A percentile compares a stretch with the other conserved stretches of the same genome.
Evolutionary conservation across 2,888 invertebrate genomes (phyloP).

Genomic region (Callimorpha dominula): DNA sequence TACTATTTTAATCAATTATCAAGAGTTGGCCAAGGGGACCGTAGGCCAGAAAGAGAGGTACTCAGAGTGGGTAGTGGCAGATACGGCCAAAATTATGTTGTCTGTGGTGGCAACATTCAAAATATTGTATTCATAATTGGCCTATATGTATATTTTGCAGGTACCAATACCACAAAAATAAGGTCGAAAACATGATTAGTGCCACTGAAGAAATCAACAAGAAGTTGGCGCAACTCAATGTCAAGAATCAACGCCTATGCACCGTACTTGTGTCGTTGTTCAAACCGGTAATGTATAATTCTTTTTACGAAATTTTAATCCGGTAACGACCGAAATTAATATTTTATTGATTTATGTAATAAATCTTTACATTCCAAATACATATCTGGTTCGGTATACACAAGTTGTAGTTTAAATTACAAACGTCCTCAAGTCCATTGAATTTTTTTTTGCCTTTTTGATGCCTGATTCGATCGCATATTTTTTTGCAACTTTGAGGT

Average conservation of each 20-base stretch:
- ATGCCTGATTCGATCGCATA: neutral
- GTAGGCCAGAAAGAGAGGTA: neutral
- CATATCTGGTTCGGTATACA: neutral
- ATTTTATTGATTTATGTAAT: neutral
- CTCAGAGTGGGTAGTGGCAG: neutral
- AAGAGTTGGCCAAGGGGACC: too few species aligned
- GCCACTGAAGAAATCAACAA: slow-evolving; percentile 41
- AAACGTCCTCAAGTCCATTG: neutral
- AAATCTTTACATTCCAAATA: neutral
- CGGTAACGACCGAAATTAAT: neutral
- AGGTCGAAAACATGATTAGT: slow-evolving; percentile 43
- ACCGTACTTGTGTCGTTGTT: slow-evolving; percentile 23
- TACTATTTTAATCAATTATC: too few species aligned
- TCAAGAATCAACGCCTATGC: slow-evolving; percentile 35
- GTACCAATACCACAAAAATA: slow-evolving; percentile 53
- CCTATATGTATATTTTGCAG: slow-evolving; percentile 36
- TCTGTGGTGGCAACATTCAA: neutral
- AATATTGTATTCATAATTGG: neutral
- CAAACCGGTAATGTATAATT: slow-evolving; percentile 19
- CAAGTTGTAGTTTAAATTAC: neutral
- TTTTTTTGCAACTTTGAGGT: neutral
- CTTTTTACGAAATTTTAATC: neutral
- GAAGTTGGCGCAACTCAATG: slow-evolving; percentile 39
- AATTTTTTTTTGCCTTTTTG: neutral
- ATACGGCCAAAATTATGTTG: neutral